Evolutionary conservation across 2,888 invertebrate genomes (phyloP), one percentile per base, ranked within the genome.

Genomic region (Holacanthella duospinosa): DNA sequence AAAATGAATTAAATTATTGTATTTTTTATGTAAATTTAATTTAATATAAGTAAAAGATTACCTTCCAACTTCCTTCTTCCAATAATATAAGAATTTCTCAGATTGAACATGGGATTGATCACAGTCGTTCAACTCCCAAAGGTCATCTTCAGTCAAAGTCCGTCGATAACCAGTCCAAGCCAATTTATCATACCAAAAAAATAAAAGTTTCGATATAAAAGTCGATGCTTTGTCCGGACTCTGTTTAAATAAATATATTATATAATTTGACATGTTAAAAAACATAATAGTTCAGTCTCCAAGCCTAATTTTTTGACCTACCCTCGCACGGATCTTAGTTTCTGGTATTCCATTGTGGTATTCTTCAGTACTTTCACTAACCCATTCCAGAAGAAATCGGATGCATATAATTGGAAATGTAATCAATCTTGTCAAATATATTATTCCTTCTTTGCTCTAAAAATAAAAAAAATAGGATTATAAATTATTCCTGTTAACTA

Each of bases 121-220:
- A 6, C 16, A 6, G 9, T 12, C 3, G 63, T 79, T 79, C 60
- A 82, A 73, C 24, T 77, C 74, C 80, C 80, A 82, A 43, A 82
- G 72, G 68, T 82, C 80, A 19, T 76, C 74, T 57, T 73, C 71
- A 29, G 75, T 77, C 63, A 82, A 70, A 0, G 79, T 75, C 55
- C 76, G 74, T 60, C 76, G 75, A 73, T 78, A 80, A 2, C 80
- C 80, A 36, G 74, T 73, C 62, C 78, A 74, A 3, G 79, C 75
- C 71, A 79, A 63, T 12, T 74, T 61, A 63, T 78, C 79, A 73
- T 80, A 79, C 81, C 81, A 82, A 76, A 79, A 79, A 74, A 80
- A 80, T 25, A 78, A 77, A 57, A 81, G 75, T 62, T 75, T 75
- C 24, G 78, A 80, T 48, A 80, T 69, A 73, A 80, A 81, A 2